Percentiles rank a stretch among this genome's conserved stretches.
Conservation (phyloP, 2,888 invertebrate species). For the Trachelus stipa region DNA sequence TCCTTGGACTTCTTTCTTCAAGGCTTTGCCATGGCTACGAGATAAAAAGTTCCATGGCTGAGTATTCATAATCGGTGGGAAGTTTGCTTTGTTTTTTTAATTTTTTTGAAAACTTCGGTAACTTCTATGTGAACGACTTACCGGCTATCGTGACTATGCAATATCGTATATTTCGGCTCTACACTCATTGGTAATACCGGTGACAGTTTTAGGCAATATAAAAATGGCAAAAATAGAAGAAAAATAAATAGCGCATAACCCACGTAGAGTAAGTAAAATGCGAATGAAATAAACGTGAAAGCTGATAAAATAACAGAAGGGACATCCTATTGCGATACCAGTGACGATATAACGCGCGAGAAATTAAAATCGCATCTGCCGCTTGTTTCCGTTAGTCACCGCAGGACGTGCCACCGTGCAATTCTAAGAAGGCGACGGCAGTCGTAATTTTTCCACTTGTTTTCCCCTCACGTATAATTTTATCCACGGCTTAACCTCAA, state of each 20-base stretch:
- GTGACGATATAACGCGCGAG: not conserved
- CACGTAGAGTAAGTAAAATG: not conserved
- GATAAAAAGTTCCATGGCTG: not conserved
- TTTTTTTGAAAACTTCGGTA: not conserved
- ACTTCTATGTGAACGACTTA: not conserved
- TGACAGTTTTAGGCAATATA: too few relatives aligned
- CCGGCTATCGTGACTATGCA: not conserved
- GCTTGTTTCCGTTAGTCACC: not conserved
- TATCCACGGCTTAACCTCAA: not conserved
- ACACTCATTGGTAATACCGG: not conserved
- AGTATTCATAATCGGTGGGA: not conserved
- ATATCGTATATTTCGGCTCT: not conserved
- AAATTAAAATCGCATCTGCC: not conserved
- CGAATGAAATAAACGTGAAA: not conserved
- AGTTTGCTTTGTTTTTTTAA: not conserved
- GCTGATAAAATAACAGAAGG: not conserved
- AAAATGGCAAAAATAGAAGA: too few relatives aligned
- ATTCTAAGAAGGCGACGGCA: not conserved
- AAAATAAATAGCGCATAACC: not conserved
- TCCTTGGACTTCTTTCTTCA: slow-evolving; percentile 5
- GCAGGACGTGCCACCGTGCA: not conserved
- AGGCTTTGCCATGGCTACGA: not conserved
- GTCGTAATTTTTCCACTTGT: not conserved
- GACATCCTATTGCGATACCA: not conserved
- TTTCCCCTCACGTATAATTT: not conserved